A percentile compares a stretch with the other conserved stretches of the same genome.
Conservation (phyloP, 2,888 invertebrate genomes). For the Gari tellinella region DNA sequence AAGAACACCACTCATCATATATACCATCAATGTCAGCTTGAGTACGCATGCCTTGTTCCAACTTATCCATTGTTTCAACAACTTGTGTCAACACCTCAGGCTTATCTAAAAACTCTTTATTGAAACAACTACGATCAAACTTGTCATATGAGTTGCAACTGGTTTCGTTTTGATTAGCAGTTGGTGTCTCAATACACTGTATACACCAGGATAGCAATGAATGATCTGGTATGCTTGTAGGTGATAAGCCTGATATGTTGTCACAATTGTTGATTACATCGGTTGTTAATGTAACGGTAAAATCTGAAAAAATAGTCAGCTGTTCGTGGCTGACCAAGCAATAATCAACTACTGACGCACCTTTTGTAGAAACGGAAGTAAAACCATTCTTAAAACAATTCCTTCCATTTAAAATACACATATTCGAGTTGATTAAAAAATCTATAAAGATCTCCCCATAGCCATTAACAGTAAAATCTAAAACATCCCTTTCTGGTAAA, state of each 20-base stretch:
- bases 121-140: slow-evolving; percentile 4
- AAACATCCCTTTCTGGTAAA: slow-evolving; percentile 13
- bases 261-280: background rate
- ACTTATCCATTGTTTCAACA: background rate
- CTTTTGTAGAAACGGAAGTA: slow-evolving; percentile 1
- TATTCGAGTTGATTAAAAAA: slow-evolving; percentile 23
- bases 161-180: background rate
- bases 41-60: slow-evolving; percentile 1
- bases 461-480: slow-evolving; percentile 29
- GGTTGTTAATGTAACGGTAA: background rate
- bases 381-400: slow-evolving; percentile 1
- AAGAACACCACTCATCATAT: slow-evolving; percentile 17
- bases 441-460: slow-evolving; percentile 41
- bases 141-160: background rate
- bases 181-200: background rate
- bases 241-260: background rate
- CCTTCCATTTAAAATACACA: slow-evolving; percentile 39
- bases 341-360: slow-evolving; percentile 6
- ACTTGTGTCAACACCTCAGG: background rate
- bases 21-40: slow-evolving; percentile 16
- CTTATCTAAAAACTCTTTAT: background rate
- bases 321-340: slow-evolving; percentile 7
- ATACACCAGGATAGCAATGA: slow-evolving; percentile 16
- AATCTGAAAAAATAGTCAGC: background rate
- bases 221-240: slow-evolving; percentile 26